Conservation (phyloP, 2,797 vertebrate species). For the Silurus lanzhouensis region DNA sequence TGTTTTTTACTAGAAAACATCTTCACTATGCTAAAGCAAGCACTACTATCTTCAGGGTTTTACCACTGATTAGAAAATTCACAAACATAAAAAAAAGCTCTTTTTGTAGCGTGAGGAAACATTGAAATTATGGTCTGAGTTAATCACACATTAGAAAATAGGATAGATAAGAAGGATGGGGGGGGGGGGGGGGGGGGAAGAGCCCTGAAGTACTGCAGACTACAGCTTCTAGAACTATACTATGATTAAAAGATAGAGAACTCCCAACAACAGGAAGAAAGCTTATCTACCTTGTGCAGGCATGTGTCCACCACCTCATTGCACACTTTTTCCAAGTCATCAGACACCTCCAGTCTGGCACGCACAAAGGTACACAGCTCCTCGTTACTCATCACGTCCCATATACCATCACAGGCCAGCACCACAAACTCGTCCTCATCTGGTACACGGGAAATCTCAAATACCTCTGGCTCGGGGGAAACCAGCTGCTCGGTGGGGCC, state of each 20-base stretch:
- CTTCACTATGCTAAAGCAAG: neutral
- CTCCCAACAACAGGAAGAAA: neutral
- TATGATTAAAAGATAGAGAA: neutral
- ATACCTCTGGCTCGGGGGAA: constrained; percentile 96
- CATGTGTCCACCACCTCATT: constrained; percentile 99
- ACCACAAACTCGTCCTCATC: constrained; percentile 96
- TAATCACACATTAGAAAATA: neutral
- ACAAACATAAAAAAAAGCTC: neutral
- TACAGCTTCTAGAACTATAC: neutral
- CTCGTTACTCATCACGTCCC: constrained; percentile 99
- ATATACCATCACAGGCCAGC: constrained; percentile 97
- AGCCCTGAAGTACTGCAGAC: neutral
- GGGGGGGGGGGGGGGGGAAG: no score
- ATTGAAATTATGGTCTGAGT: neutral
- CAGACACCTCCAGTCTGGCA: constrained; percentile 91
- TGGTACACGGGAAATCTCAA: constrained; percentile 87
- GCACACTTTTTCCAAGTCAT: constrained; percentile 97
- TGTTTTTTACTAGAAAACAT: neutral
- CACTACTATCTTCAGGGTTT: neutral
- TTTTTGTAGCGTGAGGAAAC: neutral
- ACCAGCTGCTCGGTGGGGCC: constrained; percentile 98
- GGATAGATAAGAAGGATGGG: no score
- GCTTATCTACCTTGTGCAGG: constrained; percentile 90
- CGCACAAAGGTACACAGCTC: constrained; percentile 96
- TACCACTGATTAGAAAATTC: neutral